A percentile compares a stretch with the other conserved stretches of the same genome.
Conservation (phyloP, 2,797 vertebrate genomes). For the Heliangelus exortis region DNA sequence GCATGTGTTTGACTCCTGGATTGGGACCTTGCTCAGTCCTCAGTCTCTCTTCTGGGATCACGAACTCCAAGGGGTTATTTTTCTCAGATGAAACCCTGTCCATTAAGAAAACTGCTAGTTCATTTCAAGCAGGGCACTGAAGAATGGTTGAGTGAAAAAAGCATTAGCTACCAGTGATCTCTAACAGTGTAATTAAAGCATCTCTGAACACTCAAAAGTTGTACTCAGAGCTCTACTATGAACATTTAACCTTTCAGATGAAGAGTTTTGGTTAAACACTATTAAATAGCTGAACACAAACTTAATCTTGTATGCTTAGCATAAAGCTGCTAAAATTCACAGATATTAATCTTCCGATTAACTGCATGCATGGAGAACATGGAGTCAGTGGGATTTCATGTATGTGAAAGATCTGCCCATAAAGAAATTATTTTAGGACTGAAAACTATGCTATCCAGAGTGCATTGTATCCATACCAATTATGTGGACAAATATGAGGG, state of each 20-base stretch:
- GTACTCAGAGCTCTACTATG: not conserved
- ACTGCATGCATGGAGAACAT: not conserved
- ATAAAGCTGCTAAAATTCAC: constrained; percentile 19
- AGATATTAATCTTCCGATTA: not conserved
- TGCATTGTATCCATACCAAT: not conserved
- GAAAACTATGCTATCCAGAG: not conserved
- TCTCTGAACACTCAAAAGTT: not conserved
- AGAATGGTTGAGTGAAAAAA: not conserved
- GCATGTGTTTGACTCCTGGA: constrained; percentile 22
- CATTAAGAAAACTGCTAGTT: constrained; percentile 46
- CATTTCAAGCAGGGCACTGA: not conserved
- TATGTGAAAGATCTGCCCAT: not conserved
- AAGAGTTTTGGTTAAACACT: not conserved
- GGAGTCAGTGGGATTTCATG: not conserved
- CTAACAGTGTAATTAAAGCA: not conserved
- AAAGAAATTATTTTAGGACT: constrained; percentile 47
- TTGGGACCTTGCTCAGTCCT: not conserved
- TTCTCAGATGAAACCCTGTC: constrained; percentile 20
- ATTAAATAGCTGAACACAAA: not conserved
- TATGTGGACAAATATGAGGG: not conserved
- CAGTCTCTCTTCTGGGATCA: constrained; percentile 20
- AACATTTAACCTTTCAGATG: not conserved
- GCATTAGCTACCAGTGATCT: not conserved
- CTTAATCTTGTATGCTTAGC: not conserved
- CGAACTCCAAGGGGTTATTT: not conserved